These are phyloP conservation scores for Hemithea aestivaria DNA, from an alignment of 2,888 invertebrate genomes.

Conservation along the genomic window DNA sequence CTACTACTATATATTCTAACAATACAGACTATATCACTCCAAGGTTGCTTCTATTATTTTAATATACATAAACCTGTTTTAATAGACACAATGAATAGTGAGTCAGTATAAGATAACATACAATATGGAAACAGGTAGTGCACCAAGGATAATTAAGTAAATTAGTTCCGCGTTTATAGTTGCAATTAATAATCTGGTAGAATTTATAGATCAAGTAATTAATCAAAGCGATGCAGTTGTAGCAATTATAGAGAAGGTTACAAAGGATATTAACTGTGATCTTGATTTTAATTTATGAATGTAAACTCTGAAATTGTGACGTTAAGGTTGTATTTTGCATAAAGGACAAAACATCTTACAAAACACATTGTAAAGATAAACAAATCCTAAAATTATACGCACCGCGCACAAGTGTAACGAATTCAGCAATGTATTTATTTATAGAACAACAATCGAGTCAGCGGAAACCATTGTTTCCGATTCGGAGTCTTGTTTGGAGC, in stretches of 20 bases:
- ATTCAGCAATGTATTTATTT: constrained; percentile 5
- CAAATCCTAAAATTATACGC: neutral
- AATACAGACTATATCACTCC: too few species aligned
- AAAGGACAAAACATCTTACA: neutral
- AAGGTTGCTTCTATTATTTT: too few species aligned
- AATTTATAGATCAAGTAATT: constrained; percentile 8
- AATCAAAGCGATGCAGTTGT: constrained; percentile 1
- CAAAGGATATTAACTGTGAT: neutral
- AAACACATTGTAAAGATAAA: constrained; percentile 1
- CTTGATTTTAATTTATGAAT: neutral
- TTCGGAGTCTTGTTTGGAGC: constrained; percentile 11
- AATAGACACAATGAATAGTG: constrained; percentile 13
- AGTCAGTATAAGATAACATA: constrained; percentile 24
- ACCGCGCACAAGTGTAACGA: neutral
- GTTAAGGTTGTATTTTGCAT: too few species aligned
- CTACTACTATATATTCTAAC: too few species aligned
- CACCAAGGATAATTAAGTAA: constrained; percentile 9
- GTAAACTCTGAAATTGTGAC: too few species aligned
- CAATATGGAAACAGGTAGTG: constrained; percentile 16
- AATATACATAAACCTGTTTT: too few species aligned
- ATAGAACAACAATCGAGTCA: constrained; percentile 5
- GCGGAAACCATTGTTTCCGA: constrained; percentile 13
- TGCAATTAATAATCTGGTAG: constrained; percentile 11
- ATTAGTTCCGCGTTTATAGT: constrained; percentile 16
- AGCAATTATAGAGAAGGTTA: constrained; percentile 6